phyloP scores from a whole-genome alignment of 92 coral and sea anemone genomes.

The Epizoanthus ramosus region DNA sequence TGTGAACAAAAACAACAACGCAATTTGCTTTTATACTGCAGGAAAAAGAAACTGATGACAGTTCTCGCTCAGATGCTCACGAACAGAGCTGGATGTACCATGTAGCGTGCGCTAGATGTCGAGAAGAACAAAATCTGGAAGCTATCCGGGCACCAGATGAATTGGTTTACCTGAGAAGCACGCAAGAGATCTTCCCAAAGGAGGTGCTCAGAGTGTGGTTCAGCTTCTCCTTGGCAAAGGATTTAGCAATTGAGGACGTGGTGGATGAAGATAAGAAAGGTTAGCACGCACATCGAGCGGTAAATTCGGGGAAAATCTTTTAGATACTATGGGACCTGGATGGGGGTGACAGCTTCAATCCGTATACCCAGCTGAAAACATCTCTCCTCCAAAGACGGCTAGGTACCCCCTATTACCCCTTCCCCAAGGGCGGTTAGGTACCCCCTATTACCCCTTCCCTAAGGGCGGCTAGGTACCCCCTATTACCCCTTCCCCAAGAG shows the following conservation, averaged over 20 bases:
- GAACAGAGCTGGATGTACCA: constrained; percentile 60
- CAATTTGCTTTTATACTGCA: background rate
- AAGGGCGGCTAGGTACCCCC: no score
- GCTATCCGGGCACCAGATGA: constrained; percentile 67
- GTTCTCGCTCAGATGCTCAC: constrained; percentile 33
- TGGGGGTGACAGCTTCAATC: no score
- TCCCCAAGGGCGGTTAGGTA: no score
- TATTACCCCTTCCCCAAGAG: no score
- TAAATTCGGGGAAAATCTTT: no score
- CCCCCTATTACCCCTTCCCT: no score
- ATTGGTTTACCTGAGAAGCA: constrained; percentile 62
- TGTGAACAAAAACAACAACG: no score
- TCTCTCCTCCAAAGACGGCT: no score
- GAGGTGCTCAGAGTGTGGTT: constrained; percentile 78
- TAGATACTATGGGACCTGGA: no score
- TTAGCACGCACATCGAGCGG: background rate
- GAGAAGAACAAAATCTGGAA: constrained; percentile 77
- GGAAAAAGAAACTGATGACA: constrained; percentile 36
- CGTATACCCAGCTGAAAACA: no score
- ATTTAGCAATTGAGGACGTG: constrained; percentile 52
- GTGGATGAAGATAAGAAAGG: constrained; percentile 41
- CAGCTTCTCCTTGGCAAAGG: constrained; percentile 63
- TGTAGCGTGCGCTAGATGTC: constrained; percentile 57
- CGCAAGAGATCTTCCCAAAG: constrained; percentile 62
- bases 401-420: no score